Conservation (phyloP, 2,797 vertebrate genomes). For the Halcyon chelicuti region DNA sequence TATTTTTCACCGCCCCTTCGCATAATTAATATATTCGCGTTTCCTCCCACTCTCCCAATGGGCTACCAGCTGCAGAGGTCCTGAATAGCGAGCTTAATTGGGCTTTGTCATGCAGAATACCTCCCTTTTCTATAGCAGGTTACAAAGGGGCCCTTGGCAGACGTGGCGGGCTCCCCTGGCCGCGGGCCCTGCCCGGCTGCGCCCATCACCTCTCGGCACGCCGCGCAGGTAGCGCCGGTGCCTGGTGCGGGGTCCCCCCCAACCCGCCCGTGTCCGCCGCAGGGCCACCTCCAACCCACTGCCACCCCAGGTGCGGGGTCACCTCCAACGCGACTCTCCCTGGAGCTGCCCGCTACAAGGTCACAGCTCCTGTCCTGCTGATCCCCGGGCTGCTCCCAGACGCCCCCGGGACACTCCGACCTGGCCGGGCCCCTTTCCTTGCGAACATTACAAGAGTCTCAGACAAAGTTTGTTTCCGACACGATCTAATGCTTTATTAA, state of each 20-base stretch:
- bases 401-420: rapidly evolving
- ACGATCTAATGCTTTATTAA: neutral
- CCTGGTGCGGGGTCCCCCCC: neutral
- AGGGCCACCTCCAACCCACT: neutral
- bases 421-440: neutral
- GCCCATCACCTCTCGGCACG: conserved; percentile 66
- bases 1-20: conserved; percentile 55
- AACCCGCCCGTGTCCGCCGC: too few species aligned
- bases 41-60: conserved; percentile 88
- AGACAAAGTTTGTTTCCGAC: neutral
- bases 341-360: too few species aligned
- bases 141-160: conserved; percentile 83
- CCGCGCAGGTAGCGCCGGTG: conserved; percentile 65
- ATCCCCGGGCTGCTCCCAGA: neutral
- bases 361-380: neutral
- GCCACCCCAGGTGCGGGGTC: neutral
- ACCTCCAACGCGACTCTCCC: too few species aligned
- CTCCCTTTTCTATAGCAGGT: conserved; percentile 86
- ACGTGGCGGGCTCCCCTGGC: neutral
- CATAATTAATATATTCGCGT: conserved; percentile 85
- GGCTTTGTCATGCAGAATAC: conserved; percentile 97
- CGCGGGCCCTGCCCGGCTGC: neutral
- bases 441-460: neutral
- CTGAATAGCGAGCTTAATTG: conserved; percentile 96
- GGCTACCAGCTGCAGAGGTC: conserved; percentile 92